Percentiles rank a stretch among this genome's conserved stretches.
Evolutionary conservation across 2,113 vertebrate genomes (phyloP).

Genomic region (Sapajus apella): DNA sequence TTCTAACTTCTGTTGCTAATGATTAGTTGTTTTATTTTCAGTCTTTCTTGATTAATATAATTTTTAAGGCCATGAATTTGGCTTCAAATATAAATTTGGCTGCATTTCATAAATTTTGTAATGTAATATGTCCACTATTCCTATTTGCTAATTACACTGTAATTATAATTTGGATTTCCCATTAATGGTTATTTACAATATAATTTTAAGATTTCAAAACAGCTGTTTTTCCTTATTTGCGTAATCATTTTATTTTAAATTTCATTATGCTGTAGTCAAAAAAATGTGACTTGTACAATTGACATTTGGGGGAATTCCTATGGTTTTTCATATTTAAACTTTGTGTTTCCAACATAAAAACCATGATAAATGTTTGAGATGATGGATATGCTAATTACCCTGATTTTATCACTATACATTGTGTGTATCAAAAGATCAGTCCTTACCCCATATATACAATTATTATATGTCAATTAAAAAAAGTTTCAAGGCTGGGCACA

Average conservation of each 20-base stretch:
- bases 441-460: too few species aligned
- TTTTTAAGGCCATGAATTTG: constrained; percentile 24
- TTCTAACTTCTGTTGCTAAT: constrained; percentile 13
- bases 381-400: too few species aligned
- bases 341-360: not conserved
- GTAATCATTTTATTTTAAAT: not conserved
- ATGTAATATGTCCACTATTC: not conserved
- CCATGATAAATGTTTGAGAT: too few species aligned
- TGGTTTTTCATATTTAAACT: not conserved
- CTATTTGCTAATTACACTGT: not conserved
- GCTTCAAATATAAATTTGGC: not conserved
- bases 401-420: too few species aligned
- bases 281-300: not conserved
- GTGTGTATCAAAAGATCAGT: too few species aligned
- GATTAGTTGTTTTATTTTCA: not conserved
- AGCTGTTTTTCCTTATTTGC: not conserved
- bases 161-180: not conserved
- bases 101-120: not conserved
- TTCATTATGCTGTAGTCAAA: not conserved
- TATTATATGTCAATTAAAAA: too few species aligned
- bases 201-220: not conserved
- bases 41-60: not conserved
- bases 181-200: not conserved
- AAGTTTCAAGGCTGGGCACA: too few species aligned
- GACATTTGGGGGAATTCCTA: not conserved